Percentiles rank a stretch among this genome's conserved stretches.
Evolutionary conservation across 2,113 vertebrate species (phyloP).

Genomic region (Clarias macrocephalus): DNA sequence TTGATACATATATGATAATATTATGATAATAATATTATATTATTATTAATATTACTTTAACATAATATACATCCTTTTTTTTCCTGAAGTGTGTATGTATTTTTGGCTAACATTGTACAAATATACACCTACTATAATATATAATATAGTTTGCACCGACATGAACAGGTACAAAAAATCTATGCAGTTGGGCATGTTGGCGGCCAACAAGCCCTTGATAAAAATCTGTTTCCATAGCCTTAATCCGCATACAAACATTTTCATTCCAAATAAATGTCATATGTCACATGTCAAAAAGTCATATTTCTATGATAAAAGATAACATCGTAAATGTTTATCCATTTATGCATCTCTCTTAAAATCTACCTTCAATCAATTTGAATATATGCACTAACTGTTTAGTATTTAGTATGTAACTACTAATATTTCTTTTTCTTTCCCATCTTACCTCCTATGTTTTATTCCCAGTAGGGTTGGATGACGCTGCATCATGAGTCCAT

Average conservation of each 20-base stretch:
- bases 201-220: background rate
- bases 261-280: background rate
- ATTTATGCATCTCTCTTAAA: background rate
- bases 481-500: slow-evolving; percentile 34
- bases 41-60: too few species aligned
- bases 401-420: background rate
- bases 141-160: background rate
- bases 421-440: background rate
- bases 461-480: slow-evolving; percentile 45
- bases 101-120: too few species aligned
- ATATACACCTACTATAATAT: background rate
- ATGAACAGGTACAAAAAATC: background rate
- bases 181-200: background rate
- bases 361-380: background rate
- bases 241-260: background rate
- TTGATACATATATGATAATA: too few species aligned
- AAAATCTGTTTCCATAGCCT: background rate
- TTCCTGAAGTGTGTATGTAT: background rate
- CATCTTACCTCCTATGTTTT: slow-evolving; percentile 61
- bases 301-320: background rate
- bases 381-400: background rate
- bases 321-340: background rate
- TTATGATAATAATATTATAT: too few species aligned
- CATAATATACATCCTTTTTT: background rate
- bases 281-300: background rate